Base-by-base conservation (phyloP, 2,113 vertebrate genomes). In the Etheostoma cragini region DNA sequence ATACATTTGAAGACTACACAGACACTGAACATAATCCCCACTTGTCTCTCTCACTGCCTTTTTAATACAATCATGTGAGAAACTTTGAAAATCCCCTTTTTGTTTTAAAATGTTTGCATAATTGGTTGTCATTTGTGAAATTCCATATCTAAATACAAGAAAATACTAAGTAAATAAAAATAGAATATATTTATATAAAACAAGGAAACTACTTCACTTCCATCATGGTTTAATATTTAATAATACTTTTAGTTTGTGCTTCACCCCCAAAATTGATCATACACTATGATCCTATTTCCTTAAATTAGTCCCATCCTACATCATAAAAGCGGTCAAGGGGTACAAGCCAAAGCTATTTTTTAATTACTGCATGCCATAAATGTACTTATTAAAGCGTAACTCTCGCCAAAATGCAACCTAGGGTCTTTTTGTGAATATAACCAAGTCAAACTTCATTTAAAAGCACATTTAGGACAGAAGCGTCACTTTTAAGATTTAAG, bases 1-100 rank as follows among this genome's bases (percentile, higher is more conserved):
- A 82, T 72, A 56, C 53, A 15, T 46, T 75, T 13, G 22, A 73
- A 76, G 65, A 52, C 30, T 56, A 26, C 60, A 56, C 45, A 22
- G 62, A 76, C 72, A 17, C 64, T 60, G 53, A 45, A 64, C 38
- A 33, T 33, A 79, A 82, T 71, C n/a, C 26, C 35, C n/a, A 16
- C 53, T 5, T 3, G 17, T 22, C 30, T 63, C 57, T 52, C 52
- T 54, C 46, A 38, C 45, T 30, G 46, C 22, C 52, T 22, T 1
- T 50, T 49, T 16, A 19, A 35, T 11, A 35, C n/a, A 22, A n/a
- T 7, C 17, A 35, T 33, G 26, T 42, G 19, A 52, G 1, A 33
- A 63, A 38, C 19, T 33, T 24, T 66, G 42, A 30, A 17, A 30
- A 14, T 4, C n/a, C 35, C 8, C 21, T 26, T 49, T 63, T 30